Conservation (phyloP, 2,113 vertebrate species). For the Poeciliopsis retropinna region DNA sequence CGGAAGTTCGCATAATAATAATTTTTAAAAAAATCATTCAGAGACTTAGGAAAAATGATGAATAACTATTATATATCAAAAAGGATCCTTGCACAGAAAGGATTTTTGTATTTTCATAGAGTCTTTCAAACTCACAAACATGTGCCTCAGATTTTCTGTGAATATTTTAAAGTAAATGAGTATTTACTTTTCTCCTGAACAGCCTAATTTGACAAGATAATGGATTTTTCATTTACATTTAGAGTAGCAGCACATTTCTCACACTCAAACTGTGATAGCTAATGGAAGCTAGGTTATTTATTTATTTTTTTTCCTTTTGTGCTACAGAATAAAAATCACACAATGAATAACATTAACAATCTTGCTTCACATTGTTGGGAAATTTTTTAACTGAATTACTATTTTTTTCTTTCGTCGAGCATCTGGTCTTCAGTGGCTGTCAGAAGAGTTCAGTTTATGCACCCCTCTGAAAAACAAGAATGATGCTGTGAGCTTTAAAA, state of each 20-base stretch:
- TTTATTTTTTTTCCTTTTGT: not conserved
- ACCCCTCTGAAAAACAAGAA: constrained; percentile 77
- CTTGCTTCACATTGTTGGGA: not conserved
- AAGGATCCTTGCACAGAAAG: not conserved
- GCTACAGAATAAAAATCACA: not conserved
- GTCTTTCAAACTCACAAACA: not conserved
- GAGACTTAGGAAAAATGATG: not conserved
- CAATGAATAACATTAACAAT: not conserved
- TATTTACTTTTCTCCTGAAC: not conserved
- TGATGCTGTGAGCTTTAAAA: constrained; percentile 82
- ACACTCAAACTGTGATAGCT: not conserved
- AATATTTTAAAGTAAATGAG: not conserved
- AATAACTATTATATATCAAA: not conserved
- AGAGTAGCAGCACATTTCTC: not conserved
- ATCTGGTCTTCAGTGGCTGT: constrained; percentile 87
- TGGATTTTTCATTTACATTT: too few relatives aligned
- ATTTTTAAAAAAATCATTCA: not conserved
- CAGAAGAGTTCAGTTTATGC: constrained; percentile 85
- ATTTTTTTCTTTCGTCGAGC: constrained; percentile 65
- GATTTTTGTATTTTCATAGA: not conserved
- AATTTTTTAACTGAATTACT: not conserved
- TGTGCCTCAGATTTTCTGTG: not conserved
- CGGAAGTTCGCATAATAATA: too few relatives aligned
- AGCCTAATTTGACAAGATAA: not conserved
- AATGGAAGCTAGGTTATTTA: not conserved